These are phyloP conservation scores for Danio kyathit DNA, from an alignment of 2,797 vertebrate species.

Conservation along the genomic window DNA sequence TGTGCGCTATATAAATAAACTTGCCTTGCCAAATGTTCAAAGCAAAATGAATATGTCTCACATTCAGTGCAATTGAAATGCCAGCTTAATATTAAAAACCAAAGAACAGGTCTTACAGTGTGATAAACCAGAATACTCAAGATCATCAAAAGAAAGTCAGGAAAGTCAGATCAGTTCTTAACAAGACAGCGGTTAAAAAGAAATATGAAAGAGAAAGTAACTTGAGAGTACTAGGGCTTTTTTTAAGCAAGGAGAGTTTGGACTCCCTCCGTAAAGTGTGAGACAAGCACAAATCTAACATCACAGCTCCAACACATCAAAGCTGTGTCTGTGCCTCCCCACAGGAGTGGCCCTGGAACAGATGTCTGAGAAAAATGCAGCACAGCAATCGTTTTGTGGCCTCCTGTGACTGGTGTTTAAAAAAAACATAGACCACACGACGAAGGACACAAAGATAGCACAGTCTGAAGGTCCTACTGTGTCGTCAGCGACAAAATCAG, in stretches of 20 bases:
- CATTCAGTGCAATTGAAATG: constrained; percentile 63
- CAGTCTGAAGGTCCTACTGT: background rate
- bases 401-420: constrained; percentile 19
- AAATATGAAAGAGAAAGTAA: constrained; percentile 10
- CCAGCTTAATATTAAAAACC: constrained; percentile 49
- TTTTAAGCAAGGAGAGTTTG: constrained; percentile 29
- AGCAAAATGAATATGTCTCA: constrained; percentile 63
- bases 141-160: constrained; percentile 38
- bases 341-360: constrained; percentile 41
- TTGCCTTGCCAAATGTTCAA: constrained; percentile 53
- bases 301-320: constrained; percentile 49
- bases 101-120: background rate
- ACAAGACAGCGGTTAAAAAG: constrained; percentile 32
- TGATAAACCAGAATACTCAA: constrained; percentile 15
- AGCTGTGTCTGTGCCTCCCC: constrained; percentile 40
- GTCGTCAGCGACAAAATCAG: background rate
- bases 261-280: constrained; percentile 29
- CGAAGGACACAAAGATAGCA: constrained; percentile 33
- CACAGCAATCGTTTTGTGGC: constrained; percentile 29
- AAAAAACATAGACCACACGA: constrained; percentile 20
- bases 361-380: constrained; percentile 34
- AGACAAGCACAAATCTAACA: constrained; percentile 52
- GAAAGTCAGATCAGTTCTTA: constrained; percentile 32
- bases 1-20: no score
- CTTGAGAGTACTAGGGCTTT: constrained; percentile 25